Base-by-base conservation (phyloP, 1,140 invertebrate genomes). In the Meloidogyne exigua region DNA sequence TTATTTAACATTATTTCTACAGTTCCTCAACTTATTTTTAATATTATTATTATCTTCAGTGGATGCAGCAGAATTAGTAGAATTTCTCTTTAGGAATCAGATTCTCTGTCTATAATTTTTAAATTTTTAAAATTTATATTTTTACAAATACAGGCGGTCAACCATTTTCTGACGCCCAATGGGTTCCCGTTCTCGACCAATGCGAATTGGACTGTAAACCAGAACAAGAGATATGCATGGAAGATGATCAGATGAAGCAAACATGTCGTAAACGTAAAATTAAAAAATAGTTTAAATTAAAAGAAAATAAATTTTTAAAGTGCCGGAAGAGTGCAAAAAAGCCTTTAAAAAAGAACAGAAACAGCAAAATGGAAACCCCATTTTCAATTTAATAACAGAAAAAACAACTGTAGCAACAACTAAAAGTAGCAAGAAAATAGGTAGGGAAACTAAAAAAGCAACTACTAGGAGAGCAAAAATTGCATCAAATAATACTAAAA, bases 111-210 rank as follows among this genome's bases (percentile, higher is more conserved):
- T 10, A 28, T 32, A 39, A n/a, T 28, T 9, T 21, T 18, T 18
- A n/a, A 23, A n/a, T 49, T 63, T 25, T 18, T 15, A 77, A 9
- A 77, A 77, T 78, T 18, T 67, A 10, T 5, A 10, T 66, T 21
- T 11, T 39, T 23, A 25, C 11, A 0, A 15, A 65, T 83, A 28
- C 28, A 81, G 81, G 81, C n/a, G 81, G 77, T 0, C 82, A 80
- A 28, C 82, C 76, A 12, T 82, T 82, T 63, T 68, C 81, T 32
- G 82, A 82, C 42, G 82, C 81, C 12, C 79, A 84, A 80, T 82
- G 81, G 81, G 82, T 83, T 23, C 81, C 81, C 36, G 81, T 82
- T 13, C 68, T 82, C 13, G 81, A 82, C 62, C 68, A 84, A 25
- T 82, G 81, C 72, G 81, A 82, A 70, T 28, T 72, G 2, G 65